phyloP scores from a whole-genome alignment of 2,797 vertebrate species.

The Pelodytes ibericus region DNA sequence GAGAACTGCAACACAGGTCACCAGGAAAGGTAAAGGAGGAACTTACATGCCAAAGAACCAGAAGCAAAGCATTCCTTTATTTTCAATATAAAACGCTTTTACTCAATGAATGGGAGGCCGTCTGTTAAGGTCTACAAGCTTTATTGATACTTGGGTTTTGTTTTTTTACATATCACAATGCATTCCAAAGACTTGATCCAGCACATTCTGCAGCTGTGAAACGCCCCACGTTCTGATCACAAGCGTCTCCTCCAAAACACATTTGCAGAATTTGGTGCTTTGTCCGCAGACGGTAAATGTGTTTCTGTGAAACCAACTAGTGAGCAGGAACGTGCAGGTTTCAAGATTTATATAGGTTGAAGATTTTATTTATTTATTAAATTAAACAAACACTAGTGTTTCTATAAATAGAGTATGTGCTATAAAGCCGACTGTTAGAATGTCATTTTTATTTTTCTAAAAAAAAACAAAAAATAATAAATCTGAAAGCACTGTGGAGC shows the following conservation, averaged over 20 bases:
- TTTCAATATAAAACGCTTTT: neutral
- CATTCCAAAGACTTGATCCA: slow-evolving; percentile 95
- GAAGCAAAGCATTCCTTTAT: neutral
- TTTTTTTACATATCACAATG: slow-evolving; percentile 96
- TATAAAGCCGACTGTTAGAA: slow-evolving; percentile 70
- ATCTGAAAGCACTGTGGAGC: slow-evolving; percentile 75
- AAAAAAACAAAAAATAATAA: slow-evolving; percentile 60
- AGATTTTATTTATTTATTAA: slow-evolving; percentile 52
- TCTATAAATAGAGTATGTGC: slow-evolving; percentile 80
- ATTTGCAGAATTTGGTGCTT: slow-evolving; percentile 82
- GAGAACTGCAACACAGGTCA: too few relatives aligned
- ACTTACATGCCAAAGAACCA: neutral
- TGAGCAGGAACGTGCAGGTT: slow-evolving; percentile 76
- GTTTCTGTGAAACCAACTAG: slow-evolving; percentile 75
- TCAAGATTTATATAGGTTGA: slow-evolving; percentile 61
- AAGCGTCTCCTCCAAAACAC: slow-evolving; percentile 81
- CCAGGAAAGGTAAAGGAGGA: too few relatives aligned
- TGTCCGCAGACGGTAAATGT: slow-evolving; percentile 84
- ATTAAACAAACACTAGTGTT: slow-evolving; percentile 76
- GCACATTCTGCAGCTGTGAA: slow-evolving; percentile 85
- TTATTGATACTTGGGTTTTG: slow-evolving; percentile 88
- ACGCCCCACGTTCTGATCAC: slow-evolving; percentile 87
- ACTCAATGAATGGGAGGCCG: slow-evolving; percentile 19
- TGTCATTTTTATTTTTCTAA: slow-evolving; percentile 60
- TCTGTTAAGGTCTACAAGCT: slow-evolving; percentile 87